Conservation (phyloP, 2,113 vertebrate species). For the Lota lota region DNA sequence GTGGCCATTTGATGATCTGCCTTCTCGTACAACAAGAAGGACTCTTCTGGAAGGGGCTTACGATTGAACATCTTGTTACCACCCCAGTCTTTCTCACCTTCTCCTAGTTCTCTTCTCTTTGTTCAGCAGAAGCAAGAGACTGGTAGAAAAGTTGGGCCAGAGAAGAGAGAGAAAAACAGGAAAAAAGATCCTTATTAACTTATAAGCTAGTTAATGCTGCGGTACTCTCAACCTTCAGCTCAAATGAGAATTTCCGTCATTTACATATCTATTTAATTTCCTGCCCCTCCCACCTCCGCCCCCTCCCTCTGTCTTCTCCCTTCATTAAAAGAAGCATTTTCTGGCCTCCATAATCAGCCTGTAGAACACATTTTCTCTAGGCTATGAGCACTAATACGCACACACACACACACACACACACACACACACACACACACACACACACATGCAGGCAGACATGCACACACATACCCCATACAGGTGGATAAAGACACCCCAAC, state of each 20-base stretch:
- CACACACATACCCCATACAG: constrained; percentile 6
- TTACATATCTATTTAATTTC: constrained; percentile 78
- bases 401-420: neutral
- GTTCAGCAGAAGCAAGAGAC: neutral
- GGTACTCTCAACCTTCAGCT: constrained; percentile 69
- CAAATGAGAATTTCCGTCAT: constrained; percentile 73
- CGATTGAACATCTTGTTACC: constrained; percentile 27
- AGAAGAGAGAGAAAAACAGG: constrained; percentile 1
- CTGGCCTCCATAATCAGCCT: constrained; percentile 54
- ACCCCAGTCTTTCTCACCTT: constrained; percentile 54
- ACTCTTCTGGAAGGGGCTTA: constrained; percentile 54
- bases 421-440: neutral
- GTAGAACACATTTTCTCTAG: constrained; percentile 51
- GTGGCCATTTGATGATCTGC: constrained; percentile 39
- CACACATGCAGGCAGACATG: neutral
- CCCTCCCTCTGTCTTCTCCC: constrained; percentile 21
- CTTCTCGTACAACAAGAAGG: constrained; percentile 42
- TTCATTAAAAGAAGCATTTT: constrained; percentile 67
- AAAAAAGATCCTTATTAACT: constrained; percentile 67
- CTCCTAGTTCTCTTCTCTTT: constrained; percentile 6
- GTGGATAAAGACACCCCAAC: neutral
- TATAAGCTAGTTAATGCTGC: constrained; percentile 71
- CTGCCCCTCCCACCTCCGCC: constrained; percentile 46
- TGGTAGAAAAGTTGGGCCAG: constrained; percentile 12
- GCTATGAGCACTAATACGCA: constrained; percentile 13